Conservation (phyloP, 2,113 vertebrate genomes). For the Macaca fascicularis region T2T-MFA8v1.1 NC_088377.1:112682501-112683000, state of each 20-base stretch:
- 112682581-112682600: neutral
- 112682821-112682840: slow-evolving; percentile 24
- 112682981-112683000: neutral
- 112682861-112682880: neutral
- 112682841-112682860: neutral
- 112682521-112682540: no score
- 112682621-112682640: neutral
- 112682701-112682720: neutral
- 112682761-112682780: neutral
- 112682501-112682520: no score
- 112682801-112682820: neutral
- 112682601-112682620: slow-evolving; percentile 1
- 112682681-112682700: neutral
- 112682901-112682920: neutral
- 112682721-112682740: neutral
- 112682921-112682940: neutral
- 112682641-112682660: neutral
- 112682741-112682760: neutral
- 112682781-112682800: neutral
- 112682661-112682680: neutral
- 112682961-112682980: neutral
- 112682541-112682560: neutral
- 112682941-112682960: rapidly evolving
- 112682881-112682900: neutral
- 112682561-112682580: neutral